Conservation (phyloP, 2,113 vertebrate species). For the Xyliphius kryptos region DNA sequence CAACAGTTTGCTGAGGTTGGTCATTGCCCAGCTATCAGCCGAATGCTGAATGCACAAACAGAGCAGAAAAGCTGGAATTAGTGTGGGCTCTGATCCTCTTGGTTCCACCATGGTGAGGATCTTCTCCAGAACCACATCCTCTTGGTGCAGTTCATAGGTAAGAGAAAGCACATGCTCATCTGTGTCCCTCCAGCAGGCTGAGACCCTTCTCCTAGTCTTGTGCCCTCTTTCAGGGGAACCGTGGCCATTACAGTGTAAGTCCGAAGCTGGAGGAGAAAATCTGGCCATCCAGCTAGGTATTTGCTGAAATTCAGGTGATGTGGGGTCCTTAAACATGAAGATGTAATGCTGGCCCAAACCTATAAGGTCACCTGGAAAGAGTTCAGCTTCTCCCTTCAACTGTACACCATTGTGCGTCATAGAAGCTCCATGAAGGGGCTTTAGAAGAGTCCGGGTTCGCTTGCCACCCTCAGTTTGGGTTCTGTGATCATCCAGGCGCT, state of each 20-base stretch:
- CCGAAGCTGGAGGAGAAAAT: slow-evolving; percentile 40
- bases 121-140: slow-evolving; percentile 58
- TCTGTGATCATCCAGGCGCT: slow-evolving; percentile 49
- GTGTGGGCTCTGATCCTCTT: slow-evolving; percentile 50
- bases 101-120: slow-evolving; percentile 52
- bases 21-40: slow-evolving; percentile 46
- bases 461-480: slow-evolving; percentile 38
- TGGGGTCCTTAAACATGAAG: slow-evolving; percentile 74
- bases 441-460: slow-evolving; percentile 49
- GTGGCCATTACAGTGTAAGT: too few relatives aligned
- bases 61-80: slow-evolving; percentile 65
- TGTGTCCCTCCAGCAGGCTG: slow-evolving; percentile 51
- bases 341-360: slow-evolving; percentile 68
- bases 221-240: slow-evolving; percentile 38
- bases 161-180: slow-evolving; percentile 51
- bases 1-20: slow-evolving; percentile 58
- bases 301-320: slow-evolving; percentile 37
- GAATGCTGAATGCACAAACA: slow-evolving; percentile 66
- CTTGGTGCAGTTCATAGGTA: slow-evolving; percentile 57
- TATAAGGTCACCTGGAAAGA: slow-evolving; percentile 64
- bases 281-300: slow-evolving; percentile 57
- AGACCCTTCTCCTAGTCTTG: slow-evolving; percentile 20
- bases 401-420: slow-evolving; percentile 63
- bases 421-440: slow-evolving; percentile 56
- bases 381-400: slow-evolving; percentile 56